Evolutionary conservation across 2,797 vertebrate species (phyloP), one percentile per base, ranked within the genome.

Genomic region (Merluccius polli): DNA sequence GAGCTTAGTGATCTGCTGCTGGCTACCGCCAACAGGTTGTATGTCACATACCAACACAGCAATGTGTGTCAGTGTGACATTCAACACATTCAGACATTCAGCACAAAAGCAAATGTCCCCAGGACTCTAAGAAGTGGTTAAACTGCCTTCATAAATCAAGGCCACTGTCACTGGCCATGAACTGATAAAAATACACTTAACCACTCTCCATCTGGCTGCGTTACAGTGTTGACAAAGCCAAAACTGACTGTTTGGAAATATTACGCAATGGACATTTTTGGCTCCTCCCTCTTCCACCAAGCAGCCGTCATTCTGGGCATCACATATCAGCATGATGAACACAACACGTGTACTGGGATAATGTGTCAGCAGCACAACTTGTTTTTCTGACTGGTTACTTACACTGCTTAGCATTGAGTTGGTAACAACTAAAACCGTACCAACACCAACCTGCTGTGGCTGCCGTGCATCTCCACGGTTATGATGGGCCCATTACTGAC

Each of bases 331-430:
- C 79, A 87, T 86, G 33, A 86, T 83, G 78, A 84, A 79, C 44
- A 9, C 33, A 87, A 83, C 89, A 91, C 82, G 84, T 89, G 86
- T 36, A 71, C 75, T 33, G 73, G 80, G 76, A 69, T 82, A 74
- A 78, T 75, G 79, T 87, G 83, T 89, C 83, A 86, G 83, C 86
- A 83, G 84, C 86, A 83, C 84, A 87, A 81, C 82, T 87, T 88
- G 84, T 87, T 87, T 84, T 83, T 67, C 75, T 30, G 63, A 71
- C 77, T 15, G 71, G 69, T 71, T 1, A 27, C 0, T 8, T 5
- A 6, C 16, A 0, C 59, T 65, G 59, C 59, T 59, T 3, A 65
- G 59, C 59, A 65, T 24, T 35, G 59, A 27, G 59, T 65, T 11
- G 59, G 10, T 32, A 63, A 32, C 67, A 38, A 73, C 67, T n/a